Evolutionary conservation across 23 tunicate species (phyloP).

Genomic region (Trididemnum miniatum): DNA sequence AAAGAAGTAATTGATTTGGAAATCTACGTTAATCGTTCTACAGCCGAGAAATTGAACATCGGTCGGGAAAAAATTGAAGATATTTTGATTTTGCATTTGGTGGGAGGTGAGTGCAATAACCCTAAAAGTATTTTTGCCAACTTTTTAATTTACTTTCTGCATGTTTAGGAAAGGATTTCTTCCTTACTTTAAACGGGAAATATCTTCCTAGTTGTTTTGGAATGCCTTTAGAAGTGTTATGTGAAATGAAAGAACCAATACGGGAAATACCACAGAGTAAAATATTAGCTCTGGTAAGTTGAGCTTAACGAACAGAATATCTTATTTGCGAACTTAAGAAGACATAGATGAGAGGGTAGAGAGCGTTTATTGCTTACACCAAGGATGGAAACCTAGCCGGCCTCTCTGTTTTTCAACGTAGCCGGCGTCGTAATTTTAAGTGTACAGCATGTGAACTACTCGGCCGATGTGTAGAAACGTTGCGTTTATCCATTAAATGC

Average conservation of each 20-base stretch:
- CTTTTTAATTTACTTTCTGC: not conserved
- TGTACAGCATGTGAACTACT: too few species aligned
- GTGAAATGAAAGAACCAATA: constrained; percentile 63
- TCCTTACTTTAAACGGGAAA: constrained; percentile 67
- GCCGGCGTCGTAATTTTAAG: too few species aligned
- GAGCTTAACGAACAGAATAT: too few species aligned
- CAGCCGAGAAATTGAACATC: constrained; percentile 49
- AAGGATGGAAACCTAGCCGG: too few species aligned
- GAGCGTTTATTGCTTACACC: too few species aligned
- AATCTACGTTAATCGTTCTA: constrained; percentile 65
- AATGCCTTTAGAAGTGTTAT: constrained; percentile 70
- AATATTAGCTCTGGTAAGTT: not conserved
- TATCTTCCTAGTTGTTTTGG: constrained; percentile 91
- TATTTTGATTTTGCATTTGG: constrained; percentile 83
- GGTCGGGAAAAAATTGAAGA: constrained; percentile 56
- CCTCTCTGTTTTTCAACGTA: too few species aligned
- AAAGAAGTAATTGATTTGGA: constrained; percentile 65
- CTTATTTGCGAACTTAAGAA: too few species aligned
- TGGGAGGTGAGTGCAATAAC: constrained; percentile 44
- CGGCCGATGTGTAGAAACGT: too few species aligned
- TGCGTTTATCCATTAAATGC: too few species aligned
- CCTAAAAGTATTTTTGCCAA: too few species aligned
- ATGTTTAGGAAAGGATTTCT: constrained; percentile 80
- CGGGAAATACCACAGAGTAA: constrained; percentile 3
- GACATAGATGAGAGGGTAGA: too few species aligned